phyloP scores from a whole-genome alignment of 2,113 vertebrate genomes.

The Camarhynchus parvulus region DNA sequence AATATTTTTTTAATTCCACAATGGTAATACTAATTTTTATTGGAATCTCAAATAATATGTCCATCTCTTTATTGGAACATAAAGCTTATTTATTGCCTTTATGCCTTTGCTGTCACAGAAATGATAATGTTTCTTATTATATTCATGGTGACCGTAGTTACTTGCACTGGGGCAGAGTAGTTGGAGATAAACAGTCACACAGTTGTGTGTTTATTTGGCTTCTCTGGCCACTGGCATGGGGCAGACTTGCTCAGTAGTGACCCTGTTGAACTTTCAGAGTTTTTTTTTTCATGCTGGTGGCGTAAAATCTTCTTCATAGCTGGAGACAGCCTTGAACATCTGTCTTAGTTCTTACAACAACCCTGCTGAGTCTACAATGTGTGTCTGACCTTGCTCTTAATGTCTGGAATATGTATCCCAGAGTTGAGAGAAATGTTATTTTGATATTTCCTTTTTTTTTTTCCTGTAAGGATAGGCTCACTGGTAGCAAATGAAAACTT shows the following conservation, averaged over 20 bases:
- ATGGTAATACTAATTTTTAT: not conserved
- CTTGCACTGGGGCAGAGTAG: not conserved
- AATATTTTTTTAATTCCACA: not conserved
- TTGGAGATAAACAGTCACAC: not conserved
- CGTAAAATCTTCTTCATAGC: not conserved
- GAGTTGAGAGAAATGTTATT: not conserved
- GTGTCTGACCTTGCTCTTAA: not conserved
- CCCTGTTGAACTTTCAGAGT: not conserved
- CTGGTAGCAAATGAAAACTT: not conserved
- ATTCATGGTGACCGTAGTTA: not conserved
- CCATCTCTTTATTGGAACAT: not conserved
- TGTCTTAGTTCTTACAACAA: slow-evolving; percentile 31
- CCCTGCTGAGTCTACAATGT: not conserved
- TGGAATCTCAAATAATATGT: not conserved
- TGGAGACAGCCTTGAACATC: slow-evolving; percentile 13
- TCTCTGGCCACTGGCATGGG: not conserved
- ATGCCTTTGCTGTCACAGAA: not conserved
- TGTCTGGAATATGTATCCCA: not conserved
- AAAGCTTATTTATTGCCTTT: not conserved
- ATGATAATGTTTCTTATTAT: not conserved
- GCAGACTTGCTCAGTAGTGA: not conserved
- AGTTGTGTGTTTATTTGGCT: not conserved
- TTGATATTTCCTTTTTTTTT: not conserved
- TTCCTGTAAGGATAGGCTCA: not conserved
- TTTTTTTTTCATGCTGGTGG: not conserved